These are phyloP conservation scores for Emydoidea blandingii DNA, from an alignment of 2,797 vertebrate genomes.

Conservation along the genomic window DNA sequence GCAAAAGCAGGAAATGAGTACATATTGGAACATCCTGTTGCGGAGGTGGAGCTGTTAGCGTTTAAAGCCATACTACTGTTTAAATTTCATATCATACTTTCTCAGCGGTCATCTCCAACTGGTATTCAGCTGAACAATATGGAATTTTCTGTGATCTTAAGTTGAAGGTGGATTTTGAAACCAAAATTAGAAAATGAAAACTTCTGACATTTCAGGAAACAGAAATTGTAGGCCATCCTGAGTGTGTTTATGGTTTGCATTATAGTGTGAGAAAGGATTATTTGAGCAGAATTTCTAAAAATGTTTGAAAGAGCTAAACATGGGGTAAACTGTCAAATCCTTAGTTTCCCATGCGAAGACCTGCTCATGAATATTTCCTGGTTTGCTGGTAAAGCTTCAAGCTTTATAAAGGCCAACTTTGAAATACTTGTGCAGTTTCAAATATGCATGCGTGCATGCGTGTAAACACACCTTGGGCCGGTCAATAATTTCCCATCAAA, in stretches of 20 bases:
- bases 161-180: neutral
- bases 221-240: neutral
- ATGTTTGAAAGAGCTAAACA: neutral
- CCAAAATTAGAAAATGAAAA: neutral
- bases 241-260: neutral
- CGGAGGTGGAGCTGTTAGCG: neutral
- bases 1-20: neutral
- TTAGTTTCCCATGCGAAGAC: neutral
- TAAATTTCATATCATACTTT: neutral
- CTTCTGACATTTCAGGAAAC: neutral
- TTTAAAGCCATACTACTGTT: slow-evolving; percentile 11
- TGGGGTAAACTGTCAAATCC: neutral
- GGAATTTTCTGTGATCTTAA: fast-evolving
- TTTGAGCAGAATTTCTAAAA: slow-evolving; percentile 6
- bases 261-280: neutral
- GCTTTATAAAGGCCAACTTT: neutral
- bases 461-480: neutral
- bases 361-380: slow-evolving; percentile 47
- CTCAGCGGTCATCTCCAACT: neutral
- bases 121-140: neutral
- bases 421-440: neutral
- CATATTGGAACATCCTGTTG: neutral
- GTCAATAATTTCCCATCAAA: neutral
- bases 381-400: neutral
- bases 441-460: neutral